Evolutionary conservation across 2,113 vertebrate species (phyloP), one percentile per base, ranked within the genome.

Genomic region (Struthio camelus): DNA sequence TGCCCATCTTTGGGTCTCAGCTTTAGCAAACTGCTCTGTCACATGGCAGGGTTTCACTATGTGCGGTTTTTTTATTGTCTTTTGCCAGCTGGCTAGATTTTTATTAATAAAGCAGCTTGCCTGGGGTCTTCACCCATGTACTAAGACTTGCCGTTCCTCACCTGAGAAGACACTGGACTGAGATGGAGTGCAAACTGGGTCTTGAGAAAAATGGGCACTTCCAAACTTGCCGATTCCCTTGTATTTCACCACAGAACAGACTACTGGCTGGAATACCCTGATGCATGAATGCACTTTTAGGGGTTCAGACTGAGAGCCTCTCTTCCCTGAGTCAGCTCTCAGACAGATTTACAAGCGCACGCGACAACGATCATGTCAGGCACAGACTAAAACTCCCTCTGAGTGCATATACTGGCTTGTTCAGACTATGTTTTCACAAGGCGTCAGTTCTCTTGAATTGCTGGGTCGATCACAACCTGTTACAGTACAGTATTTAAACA

Each of bases 401-500:
- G 4, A 89, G 67, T 54, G 23, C 23, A 17, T 56, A 20, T n/a
- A 61, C 25, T 53, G 36, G 44, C 78, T 79, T 93, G 16, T 82
- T 87, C 51, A 59, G 36, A 28, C 13, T 36, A 32, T 38, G 5
- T 40, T 88, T 93, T 84, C 50, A 85, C 65, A 90, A 81, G 38
- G 18, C 87, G 69, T 83, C 1, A 51, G 72, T 90, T 85, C 15
- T 83, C 64, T 77, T 80, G 53, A 58, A 84, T 77, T 78, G 72
- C 50, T 77, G 24, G n/a, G 16, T 48, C 51, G 44, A 84, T 70
- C 69, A 77, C 67, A 84, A 84, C 25, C 36, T 75, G 9, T 85
- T 87, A 46, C 30, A 46, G 70, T 93, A 79, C 80, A 94, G 7
- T 62, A 30, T 93, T 96, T 89, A 65, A 94, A 70, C 25, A 81